Percentiles rank a stretch among this genome's conserved stretches.
These are phyloP conservation scores for Cephus pulcher DNA, from an alignment of 2,888 invertebrate genomes.

Conservation along the genomic window DNA sequence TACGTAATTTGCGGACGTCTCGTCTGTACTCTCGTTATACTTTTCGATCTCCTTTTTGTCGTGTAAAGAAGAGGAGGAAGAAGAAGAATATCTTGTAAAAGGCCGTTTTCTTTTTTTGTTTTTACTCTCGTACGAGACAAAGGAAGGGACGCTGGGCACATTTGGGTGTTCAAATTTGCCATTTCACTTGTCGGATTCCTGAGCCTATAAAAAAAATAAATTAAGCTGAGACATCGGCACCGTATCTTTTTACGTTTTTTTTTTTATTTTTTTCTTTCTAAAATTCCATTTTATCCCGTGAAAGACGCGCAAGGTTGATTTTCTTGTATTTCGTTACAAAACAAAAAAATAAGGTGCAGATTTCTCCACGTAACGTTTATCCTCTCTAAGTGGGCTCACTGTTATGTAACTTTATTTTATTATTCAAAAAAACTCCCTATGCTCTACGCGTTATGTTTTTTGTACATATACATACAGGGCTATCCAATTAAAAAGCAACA, in stretches of 20 bases:
- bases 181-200: conserved; percentile 37
- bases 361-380: not conserved
- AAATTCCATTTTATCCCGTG: not conserved
- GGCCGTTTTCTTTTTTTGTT: not conserved
- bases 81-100: not conserved
- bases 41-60: not conserved
- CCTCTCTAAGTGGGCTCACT: conserved; percentile 1
- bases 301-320: not conserved
- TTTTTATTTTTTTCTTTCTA: not conserved
- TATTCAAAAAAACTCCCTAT: not conserved
- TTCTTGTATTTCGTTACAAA: not conserved
- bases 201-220: conserved; percentile 29
- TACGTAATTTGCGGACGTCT: conserved; percentile 45
- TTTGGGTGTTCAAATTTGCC: conserved; percentile 36
- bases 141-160: conserved; percentile 37
- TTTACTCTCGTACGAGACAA: not conserved
- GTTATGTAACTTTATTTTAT: not conserved
- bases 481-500: not conserved
- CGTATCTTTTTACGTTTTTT: not conserved
- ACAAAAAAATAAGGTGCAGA: not conserved
- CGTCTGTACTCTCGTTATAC: conserved; percentile 24
- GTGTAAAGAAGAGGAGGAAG: not conserved
- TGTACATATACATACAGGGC: not conserved
- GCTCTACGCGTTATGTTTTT: not conserved
- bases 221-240: conserved; percentile 6